Conservation (phyloP, 1,140 invertebrate species). For the Microplitis mediator region DNA sequence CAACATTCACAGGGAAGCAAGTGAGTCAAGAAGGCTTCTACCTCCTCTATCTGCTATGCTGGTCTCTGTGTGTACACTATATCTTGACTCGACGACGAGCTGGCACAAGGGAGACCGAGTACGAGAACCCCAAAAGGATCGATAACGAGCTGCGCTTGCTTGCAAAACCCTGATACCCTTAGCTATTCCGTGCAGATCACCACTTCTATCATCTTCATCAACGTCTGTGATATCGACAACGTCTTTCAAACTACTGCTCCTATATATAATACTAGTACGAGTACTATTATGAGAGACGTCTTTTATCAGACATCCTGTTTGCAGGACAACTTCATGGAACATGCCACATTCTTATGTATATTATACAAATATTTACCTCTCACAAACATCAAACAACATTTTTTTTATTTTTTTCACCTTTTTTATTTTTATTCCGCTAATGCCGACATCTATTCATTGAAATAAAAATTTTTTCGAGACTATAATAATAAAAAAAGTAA, state of each 20-base stretch:
- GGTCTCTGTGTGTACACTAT: too few relatives aligned
- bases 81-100: background rate
- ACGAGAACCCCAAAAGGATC: conserved; percentile 22
- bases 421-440: too few relatives aligned
- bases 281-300: background rate
- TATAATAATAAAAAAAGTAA: background rate
- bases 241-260: conserved; percentile 13
- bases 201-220: conserved; percentile 23
- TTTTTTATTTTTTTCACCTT: too few relatives aligned
- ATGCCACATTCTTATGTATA: background rate
- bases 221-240: conserved; percentile 15
- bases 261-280: too few relatives aligned
- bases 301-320: conserved; percentile 29
- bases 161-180: background rate
- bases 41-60: background rate
- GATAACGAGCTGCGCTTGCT: conserved; percentile 29
- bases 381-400: background rate
- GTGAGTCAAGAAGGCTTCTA: background rate
- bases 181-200: background rate
- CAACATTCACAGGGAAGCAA: background rate
- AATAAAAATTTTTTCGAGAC: background rate
- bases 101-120: background rate
- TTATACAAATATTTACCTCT: conserved; percentile 7
- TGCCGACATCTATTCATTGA: background rate
- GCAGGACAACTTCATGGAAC: conserved; percentile 11